Evolutionary conservation across 2,797 vertebrate species (phyloP), one percentile per base, ranked within the genome.

Genomic region (Sebastiscus albofasciatus): DNA sequence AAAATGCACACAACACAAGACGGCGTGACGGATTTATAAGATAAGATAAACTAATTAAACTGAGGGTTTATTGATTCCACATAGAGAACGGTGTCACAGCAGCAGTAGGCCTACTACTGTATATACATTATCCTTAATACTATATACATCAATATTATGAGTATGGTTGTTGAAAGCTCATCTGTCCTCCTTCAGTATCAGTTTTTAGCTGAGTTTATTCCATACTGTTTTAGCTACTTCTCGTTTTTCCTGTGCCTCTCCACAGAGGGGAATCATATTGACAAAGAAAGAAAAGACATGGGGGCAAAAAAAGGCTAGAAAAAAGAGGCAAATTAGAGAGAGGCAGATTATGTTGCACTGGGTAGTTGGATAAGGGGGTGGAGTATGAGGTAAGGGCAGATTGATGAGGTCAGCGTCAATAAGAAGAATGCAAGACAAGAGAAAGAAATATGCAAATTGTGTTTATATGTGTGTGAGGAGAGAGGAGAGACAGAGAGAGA

Each of bases 391-490:
- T 84, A 87, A 87, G 71, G 75, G 69, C 74, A 83, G 77, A 89
- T 76, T 75, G 77, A 86, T 49, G 77, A 90, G 89, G 86, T 90
- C 89, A 90, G 79, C 72, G 60, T 81, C 71, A 85, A 80, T 77
- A 78, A 87, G 61, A 82, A 56, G 65, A 88, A 83, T 75, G 75
- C 58, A 80, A 66, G 66, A 75, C n/a, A 67, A 80, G 52, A 86
- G 79, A 84, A 76, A 81, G 60, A 89, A 85, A 88, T 60, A 90
- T 91, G 87, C 89, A 89, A 92, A 93, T 85, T 46, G 74, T 86
- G 66, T 90, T 84, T 79, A n/a, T 79, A 14, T 34, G 73, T 22
- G 72, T 22, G 70, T 77, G 73, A 31, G 61, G 58, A 82, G 26
- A 42, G 59, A 72, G 20, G 64, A 74, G 33, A 64, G 27, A 70